phyloP scores from a whole-genome alignment of 2,888 invertebrate species.

The Stomorhina lunata region DNA sequence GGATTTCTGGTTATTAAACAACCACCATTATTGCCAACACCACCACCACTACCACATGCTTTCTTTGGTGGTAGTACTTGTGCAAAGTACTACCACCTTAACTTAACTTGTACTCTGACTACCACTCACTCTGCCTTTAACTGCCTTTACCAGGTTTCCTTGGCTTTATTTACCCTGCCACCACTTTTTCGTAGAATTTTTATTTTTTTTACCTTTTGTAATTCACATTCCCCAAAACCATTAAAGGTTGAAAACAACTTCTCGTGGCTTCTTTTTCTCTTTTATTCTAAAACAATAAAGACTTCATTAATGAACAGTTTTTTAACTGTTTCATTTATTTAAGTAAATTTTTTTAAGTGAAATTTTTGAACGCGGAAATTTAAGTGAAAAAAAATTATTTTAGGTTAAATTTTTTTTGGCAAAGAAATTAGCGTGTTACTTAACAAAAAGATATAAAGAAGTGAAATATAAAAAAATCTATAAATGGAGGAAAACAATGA shows the following conservation, averaged over 20 bases:
- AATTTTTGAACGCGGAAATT: neutral
- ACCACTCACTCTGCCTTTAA: neutral
- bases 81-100: neutral
- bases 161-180: too few relatives aligned
- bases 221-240: neutral
- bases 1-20: conserved; percentile 58
- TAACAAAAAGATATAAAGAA: neutral
- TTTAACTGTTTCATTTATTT: conserved; percentile 49
- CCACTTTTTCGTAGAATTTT: neutral
- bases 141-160: neutral
- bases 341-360: conserved; percentile 15
- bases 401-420: neutral
- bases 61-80: too few relatives aligned
- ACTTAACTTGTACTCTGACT: neutral
- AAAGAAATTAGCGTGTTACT: neutral
- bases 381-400: neutral
- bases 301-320: conserved; percentile 18
- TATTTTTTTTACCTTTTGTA: neutral
- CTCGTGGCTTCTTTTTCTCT: conserved; percentile 18
- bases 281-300: conserved; percentile 46
- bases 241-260: conserved; percentile 21
- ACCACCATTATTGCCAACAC: conserved; percentile 34
- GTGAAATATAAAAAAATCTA: neutral
- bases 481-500: neutral
- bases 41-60: neutral